phyloP scores from a whole-genome alignment of 92 coral and sea anemone species.

The Bergia puertoricense region DNA sequence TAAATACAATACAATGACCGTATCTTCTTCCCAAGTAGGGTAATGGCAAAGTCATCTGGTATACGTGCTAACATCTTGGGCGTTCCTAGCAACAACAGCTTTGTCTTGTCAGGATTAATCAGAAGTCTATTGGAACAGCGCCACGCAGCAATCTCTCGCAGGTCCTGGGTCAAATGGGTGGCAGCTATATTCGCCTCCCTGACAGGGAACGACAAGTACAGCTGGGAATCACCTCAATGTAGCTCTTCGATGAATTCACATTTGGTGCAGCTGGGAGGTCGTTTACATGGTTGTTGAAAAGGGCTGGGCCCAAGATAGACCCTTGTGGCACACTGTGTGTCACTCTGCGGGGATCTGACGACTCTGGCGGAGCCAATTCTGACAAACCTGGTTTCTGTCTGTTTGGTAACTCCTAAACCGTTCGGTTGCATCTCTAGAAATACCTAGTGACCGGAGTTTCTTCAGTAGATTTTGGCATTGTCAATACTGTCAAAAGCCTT shows the following conservation, averaged over 20 bases:
- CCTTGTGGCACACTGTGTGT: constrained; percentile 56
- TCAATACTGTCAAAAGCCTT: constrained; percentile 22
- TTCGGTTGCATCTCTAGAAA: neutral
- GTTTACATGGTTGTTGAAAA: constrained; percentile 34
- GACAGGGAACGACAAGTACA: constrained; percentile 38
- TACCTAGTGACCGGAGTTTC: constrained; percentile 10
- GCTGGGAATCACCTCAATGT: constrained; percentile 41
- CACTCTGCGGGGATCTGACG: constrained; percentile 10
- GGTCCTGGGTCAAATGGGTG: constrained; percentile 19
- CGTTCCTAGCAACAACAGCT: constrained; percentile 39
- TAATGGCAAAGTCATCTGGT: constrained; percentile 37
- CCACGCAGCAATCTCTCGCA: constrained; percentile 42
- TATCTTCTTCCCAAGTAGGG: constrained; percentile 33
- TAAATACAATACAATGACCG: neutral
- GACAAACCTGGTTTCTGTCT: constrained; percentile 35
- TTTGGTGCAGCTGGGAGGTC: constrained; percentile 35
- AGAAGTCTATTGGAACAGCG: constrained; percentile 49
- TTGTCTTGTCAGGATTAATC: constrained; percentile 45
- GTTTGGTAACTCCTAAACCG: constrained; percentile 33
- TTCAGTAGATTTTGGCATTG: neutral
- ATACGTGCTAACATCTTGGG: constrained; percentile 15
- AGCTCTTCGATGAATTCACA: constrained; percentile 20
- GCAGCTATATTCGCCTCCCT: constrained; percentile 10
- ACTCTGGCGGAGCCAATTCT: constrained; percentile 16
- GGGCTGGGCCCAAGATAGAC: constrained; percentile 43